Evolutionary conservation across 2,113 vertebrate species (phyloP), one percentile per base, ranked within the genome.

Genomic region (Ophthalmolycus amberensis): DNA sequence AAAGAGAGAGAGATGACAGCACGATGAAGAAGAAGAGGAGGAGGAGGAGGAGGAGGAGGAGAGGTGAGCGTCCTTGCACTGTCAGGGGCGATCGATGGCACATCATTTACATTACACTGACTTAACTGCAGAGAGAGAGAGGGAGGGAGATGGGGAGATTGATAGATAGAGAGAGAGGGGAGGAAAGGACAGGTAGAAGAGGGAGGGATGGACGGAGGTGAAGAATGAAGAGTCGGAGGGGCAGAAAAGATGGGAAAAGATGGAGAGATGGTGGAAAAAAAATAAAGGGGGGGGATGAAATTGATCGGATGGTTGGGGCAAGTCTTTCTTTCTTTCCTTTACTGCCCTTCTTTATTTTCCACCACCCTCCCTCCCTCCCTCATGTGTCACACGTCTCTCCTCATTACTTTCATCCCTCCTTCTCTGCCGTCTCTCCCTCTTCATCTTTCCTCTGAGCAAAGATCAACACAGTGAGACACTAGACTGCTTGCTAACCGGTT

Each of bases 61-160:
- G 91, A 92, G 92, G 92, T 91, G 93, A 93, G 92, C 89, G 92
- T 94, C 93, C 93, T 94, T 94, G 93, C 93, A 90, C 93, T 92
- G 93, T 94, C 93, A 94, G 93, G 87, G 93, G 88, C 91, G 92
- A 94, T 94, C 93, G 90, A 94, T 94, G 93, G 92, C 88, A 93
- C 93, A 93, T 94, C 92, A 94, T 94, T 94, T 94, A 94, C 93
- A 94, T 94, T 91, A 92, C 92, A 93, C 90, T 92, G 92, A 93
- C 91, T 93, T 94, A 92, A 92, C 92, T 90, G 90, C 80, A 85
- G 81, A 75, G 89, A 75, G 92, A 27, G 77, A 68, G 81, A 52
- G 79, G 42, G 82, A 38, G 12, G 22, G 72, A 77, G 75, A 34
- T 34, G 34, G 74, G 79, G 34, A 75, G 86, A 90, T 72, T 63